A percentile compares a stretch with the other conserved stretches of the same genome.
phyloP scores from a whole-genome alignment of 1,140 invertebrate genomes.

The Sitophilus oryzae region DNA sequence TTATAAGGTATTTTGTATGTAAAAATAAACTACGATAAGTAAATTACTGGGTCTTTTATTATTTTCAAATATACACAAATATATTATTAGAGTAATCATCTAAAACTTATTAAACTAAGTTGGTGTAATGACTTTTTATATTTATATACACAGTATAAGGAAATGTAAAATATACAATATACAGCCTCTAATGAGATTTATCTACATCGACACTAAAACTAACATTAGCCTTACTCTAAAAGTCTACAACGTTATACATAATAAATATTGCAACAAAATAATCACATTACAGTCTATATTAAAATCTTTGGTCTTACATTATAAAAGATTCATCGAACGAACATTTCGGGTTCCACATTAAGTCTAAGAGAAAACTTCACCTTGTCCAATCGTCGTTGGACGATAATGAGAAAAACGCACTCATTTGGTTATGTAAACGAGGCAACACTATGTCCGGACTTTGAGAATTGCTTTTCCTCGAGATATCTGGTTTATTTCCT shows the following conservation, averaged over 20 bases:
- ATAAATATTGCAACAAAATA: slow-evolving; percentile 36
- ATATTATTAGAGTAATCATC: slow-evolving; percentile 4
- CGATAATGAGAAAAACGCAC: slow-evolving; percentile 40
- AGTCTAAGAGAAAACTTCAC: slow-evolving; percentile 31
- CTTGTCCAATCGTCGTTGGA: slow-evolving; percentile 41
- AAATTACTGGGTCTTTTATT: no score
- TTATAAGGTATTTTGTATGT: no score
- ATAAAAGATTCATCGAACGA: slow-evolving; percentile 3
- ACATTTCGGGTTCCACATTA: neutral
- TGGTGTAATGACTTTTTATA: slow-evolving; percentile 9
- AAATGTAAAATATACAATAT: slow-evolving; percentile 4
- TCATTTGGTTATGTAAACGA: slow-evolving; percentile 37
- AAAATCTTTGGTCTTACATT: slow-evolving; percentile 32
- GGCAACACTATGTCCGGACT: slow-evolving; percentile 28
- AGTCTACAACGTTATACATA: slow-evolving; percentile 15
- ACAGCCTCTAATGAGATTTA: slow-evolving; percentile 6
- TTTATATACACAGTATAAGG: slow-evolving; percentile 33
- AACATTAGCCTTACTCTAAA: slow-evolving; percentile 6
- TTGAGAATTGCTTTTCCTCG: slow-evolving; percentile 26
- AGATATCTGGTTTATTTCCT: slow-evolving; percentile 21
- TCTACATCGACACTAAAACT: slow-evolving; percentile 13
- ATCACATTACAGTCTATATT: slow-evolving; percentile 34
- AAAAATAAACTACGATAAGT: no score
- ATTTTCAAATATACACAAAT: slow-evolving; percentile 10
- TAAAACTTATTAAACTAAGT: slow-evolving; percentile 33